phyloP scores from a whole-genome alignment of 2,113 vertebrate species.

The Myrmecobius fasciatus region DNA sequence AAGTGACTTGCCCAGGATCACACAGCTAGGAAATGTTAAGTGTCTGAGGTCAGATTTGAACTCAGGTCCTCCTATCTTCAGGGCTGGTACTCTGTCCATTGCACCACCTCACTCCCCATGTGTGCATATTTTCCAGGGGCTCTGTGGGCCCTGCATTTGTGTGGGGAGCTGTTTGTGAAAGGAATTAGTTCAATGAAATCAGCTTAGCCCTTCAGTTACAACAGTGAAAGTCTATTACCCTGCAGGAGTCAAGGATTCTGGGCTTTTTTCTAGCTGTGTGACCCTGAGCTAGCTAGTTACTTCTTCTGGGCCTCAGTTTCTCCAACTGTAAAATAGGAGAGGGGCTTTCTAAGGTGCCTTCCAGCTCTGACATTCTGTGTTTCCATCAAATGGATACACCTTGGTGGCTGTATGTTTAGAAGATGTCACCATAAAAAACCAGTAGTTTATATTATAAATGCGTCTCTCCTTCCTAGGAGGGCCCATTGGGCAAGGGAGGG shows the following conservation, averaged over 20 bases:
- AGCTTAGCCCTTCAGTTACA: neutral
- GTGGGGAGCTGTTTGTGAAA: neutral
- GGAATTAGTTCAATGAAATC: neutral
- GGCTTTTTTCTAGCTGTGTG: neutral
- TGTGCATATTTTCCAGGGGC: neutral
- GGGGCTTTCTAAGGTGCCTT: neutral
- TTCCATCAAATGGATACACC: neutral
- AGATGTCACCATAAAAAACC: neutral
- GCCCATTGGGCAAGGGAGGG: neutral
- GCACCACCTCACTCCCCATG: too few relatives aligned
- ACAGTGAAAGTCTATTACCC: neutral
- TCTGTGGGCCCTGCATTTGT: neutral
- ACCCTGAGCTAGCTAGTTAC: neutral
- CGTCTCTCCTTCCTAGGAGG: neutral
- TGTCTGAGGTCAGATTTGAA: too few relatives aligned
- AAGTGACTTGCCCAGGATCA: too few relatives aligned
- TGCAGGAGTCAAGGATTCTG: neutral
- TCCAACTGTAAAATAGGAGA: neutral
- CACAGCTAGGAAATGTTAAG: too few relatives aligned
- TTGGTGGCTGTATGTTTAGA: neutral
- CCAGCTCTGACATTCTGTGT: neutral
- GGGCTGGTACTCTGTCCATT: too few relatives aligned
- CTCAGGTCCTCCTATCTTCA: too few relatives aligned
- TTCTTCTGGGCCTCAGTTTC: neutral
- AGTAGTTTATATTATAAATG: neutral